phyloP scores from a whole-genome alignment of 2,888 invertebrate genomes.

The Stramonita haemastoma region DNA sequence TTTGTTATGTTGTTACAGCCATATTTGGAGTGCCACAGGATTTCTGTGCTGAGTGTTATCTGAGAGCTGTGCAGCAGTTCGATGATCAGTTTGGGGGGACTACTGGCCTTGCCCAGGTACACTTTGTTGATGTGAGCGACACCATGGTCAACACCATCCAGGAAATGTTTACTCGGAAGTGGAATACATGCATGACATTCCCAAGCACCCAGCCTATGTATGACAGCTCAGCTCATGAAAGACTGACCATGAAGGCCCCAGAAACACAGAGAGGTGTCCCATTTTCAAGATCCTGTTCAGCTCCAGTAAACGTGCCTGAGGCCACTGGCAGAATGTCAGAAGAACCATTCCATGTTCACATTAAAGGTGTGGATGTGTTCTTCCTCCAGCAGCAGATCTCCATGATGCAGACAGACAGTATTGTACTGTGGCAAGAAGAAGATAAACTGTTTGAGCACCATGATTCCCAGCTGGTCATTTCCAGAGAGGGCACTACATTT shows the following conservation, averaged over 20 bases:
- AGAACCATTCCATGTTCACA: not conserved
- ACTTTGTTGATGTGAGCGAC: slow-evolving; percentile 44
- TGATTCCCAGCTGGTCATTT: not conserved
- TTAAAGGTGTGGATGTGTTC: not conserved
- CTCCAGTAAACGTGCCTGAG: not conserved
- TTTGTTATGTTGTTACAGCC: too few species aligned
- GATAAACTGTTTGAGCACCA: not conserved
- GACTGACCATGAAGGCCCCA: not conserved
- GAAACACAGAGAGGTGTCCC: not conserved
- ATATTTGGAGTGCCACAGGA: slow-evolving; percentile 36
- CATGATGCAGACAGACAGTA: not conserved
- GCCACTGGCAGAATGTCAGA: not conserved
- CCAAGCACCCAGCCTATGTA: not conserved
- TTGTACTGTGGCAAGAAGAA: not conserved
- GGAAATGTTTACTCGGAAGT: slow-evolving; percentile 9
- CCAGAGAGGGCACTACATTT: not conserved
- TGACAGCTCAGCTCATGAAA: not conserved
- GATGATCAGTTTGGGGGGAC: not conserved
- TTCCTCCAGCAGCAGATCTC: not conserved
- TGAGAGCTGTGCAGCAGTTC: slow-evolving; percentile 42
- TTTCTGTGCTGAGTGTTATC: slow-evolving; percentile 38
- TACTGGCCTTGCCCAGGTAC: slow-evolving; percentile 17
- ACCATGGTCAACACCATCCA: slow-evolving; percentile 37
- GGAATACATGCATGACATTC: not conserved
- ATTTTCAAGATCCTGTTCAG: not conserved